Percentiles rank a stretch among this genome's conserved stretches.
These are phyloP conservation scores for Actenoides hombroni DNA, from an alignment of 2,113 vertebrate species.

Conservation along the genomic window DNA sequence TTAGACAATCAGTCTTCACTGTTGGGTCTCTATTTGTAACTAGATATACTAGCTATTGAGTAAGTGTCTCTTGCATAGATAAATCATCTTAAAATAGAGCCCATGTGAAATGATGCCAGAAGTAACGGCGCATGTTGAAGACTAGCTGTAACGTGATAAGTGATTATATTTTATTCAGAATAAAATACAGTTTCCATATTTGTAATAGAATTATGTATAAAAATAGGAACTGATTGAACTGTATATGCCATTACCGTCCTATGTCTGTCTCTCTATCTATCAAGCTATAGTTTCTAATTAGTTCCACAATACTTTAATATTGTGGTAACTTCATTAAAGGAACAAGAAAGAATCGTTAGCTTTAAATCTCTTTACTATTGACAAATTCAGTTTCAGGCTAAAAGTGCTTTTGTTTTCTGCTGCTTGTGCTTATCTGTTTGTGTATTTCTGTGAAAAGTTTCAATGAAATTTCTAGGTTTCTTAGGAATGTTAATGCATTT, in stretches of 20 bases:
- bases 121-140: background rate
- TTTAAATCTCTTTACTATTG: background rate
- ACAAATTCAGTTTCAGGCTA: background rate
- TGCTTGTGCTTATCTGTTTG: background rate
- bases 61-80: background rate
- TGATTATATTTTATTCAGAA: background rate
- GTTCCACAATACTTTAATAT: background rate
- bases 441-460: background rate
- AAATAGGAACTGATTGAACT: background rate
- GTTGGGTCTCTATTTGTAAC: background rate
- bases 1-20: background rate
- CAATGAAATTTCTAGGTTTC: background rate
- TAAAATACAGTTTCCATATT: background rate
- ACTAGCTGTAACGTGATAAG: background rate
- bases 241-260: background rate
- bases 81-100: background rate
- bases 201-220: background rate
- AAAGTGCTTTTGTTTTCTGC: background rate
- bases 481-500: background rate
- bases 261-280: background rate
- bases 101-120: background rate
- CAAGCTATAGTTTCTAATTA: background rate
- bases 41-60: background rate
- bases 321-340: background rate
- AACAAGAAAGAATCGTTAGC: background rate